These are phyloP conservation scores for Nothura maculosa DNA, from an alignment of 2,797 vertebrate species.

Conservation along the genomic window DNA sequence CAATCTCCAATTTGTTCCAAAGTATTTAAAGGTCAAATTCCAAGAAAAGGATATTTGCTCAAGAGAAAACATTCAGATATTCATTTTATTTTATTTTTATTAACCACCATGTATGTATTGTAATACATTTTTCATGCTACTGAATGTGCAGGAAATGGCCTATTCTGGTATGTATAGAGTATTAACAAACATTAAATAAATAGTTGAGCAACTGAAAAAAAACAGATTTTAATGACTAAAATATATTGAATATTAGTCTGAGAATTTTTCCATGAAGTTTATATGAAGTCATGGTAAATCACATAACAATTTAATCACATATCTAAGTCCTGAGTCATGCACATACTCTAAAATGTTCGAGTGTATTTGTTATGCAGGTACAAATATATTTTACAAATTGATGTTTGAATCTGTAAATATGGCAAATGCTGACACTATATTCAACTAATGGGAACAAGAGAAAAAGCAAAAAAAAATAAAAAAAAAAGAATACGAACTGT, in stretches of 20 bases:
- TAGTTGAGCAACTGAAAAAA: not conserved
- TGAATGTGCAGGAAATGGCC: not conserved
- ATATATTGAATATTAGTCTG: not conserved
- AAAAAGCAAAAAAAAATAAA: slow-evolving; percentile 44
- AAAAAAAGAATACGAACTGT: not conserved
- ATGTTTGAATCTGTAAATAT: not conserved
- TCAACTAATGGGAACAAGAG: slow-evolving; percentile 35
- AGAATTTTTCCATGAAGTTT: not conserved
- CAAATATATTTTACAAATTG: slow-evolving; percentile 20
- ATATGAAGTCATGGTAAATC: not conserved
- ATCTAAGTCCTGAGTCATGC: not conserved
- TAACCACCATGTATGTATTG: not conserved
- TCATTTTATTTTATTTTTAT: not conserved
- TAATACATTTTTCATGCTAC: not conserved
- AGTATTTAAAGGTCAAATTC: not conserved
- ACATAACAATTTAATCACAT: not conserved
- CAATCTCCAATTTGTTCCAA: not conserved
- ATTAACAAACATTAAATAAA: not conserved
- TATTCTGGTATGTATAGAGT: not conserved
- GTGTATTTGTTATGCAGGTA: slow-evolving; percentile 5
- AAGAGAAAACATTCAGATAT: not conserved
- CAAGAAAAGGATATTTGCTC: not conserved
- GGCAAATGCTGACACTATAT: slow-evolving; percentile 1
- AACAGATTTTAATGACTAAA: not conserved
- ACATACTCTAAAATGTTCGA: not conserved